A percentile compares a stretch with the other conserved stretches of the same genome.
phyloP scores from a whole-genome alignment of 2,797 vertebrate genomes.

The Hephaestus fuliginosus region DNA sequence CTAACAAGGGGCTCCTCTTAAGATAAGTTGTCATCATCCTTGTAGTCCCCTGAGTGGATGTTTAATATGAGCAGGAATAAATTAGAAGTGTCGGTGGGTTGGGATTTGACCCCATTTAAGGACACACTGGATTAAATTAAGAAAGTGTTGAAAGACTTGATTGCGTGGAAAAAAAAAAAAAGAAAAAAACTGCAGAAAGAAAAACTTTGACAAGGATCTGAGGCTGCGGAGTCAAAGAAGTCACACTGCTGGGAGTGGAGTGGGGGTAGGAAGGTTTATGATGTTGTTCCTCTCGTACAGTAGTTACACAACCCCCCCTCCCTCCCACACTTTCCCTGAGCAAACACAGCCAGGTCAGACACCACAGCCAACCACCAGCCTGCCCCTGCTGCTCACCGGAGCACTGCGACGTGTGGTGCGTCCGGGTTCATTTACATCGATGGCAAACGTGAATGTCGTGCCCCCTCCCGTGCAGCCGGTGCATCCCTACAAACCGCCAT shows the following conservation, averaged over 20 bases:
- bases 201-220: slow-evolving; percentile 32
- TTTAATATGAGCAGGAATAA: slow-evolving; percentile 38
- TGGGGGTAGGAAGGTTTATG: slow-evolving; percentile 42
- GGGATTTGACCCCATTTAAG: slow-evolving; percentile 29
- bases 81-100: slow-evolving; percentile 32
- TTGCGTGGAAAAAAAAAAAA: too few relatives aligned
- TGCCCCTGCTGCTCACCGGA: slow-evolving; percentile 56
- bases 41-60: slow-evolving; percentile 23
- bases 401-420: slow-evolving; percentile 48
- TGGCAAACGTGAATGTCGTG: slow-evolving; percentile 20
- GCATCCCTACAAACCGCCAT: slow-evolving; percentile 33
- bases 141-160: neutral
- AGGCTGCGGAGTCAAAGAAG: slow-evolving; percentile 37
- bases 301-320: slow-evolving; percentile 75
- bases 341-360: slow-evolving; percentile 75
- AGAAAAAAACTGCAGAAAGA: slow-evolving; percentile 3
- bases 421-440: slow-evolving; percentile 55
- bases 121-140: slow-evolving; percentile 9
- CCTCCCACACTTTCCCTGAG: slow-evolving; percentile 52
- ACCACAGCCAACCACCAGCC: slow-evolving; percentile 56
- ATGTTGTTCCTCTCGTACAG: slow-evolving; percentile 74
- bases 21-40: slow-evolving; percentile 45
- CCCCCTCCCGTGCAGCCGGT: slow-evolving; percentile 26
- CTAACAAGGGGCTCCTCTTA: slow-evolving; percentile 75
- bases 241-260: slow-evolving; percentile 30